Conservation (phyloP, 2,113 vertebrate genomes). For the Chaetura pelagica region DNA sequence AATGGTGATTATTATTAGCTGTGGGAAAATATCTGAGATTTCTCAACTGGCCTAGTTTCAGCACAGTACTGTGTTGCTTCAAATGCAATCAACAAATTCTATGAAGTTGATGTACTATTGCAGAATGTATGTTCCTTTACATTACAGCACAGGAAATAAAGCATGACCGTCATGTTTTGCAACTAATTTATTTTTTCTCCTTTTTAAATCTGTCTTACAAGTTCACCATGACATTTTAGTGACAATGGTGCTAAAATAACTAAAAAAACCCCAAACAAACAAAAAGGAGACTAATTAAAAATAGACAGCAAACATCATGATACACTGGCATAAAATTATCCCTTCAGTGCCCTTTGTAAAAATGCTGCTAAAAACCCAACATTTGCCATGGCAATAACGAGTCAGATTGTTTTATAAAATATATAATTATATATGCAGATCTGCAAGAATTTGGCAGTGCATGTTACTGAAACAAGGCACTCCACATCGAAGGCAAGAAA, state of each 20-base stretch:
- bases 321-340: slow-evolving; percentile 61
- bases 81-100: slow-evolving; percentile 53
- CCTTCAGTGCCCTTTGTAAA: slow-evolving; percentile 53
- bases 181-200: slow-evolving; percentile 63
- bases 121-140: slow-evolving; percentile 55
- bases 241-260: slow-evolving; percentile 62
- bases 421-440: slow-evolving; percentile 19
- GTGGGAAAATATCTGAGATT: background rate
- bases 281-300: slow-evolving; percentile 69
- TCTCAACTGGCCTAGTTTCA: slow-evolving; percentile 52
- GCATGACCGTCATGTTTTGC: slow-evolving; percentile 72
- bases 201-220: slow-evolving; percentile 67
- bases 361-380: background rate
- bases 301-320: slow-evolving; percentile 37
- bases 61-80: background rate
- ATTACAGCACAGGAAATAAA: slow-evolving; percentile 65
- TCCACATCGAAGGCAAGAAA: background rate
- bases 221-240: slow-evolving; percentile 72
- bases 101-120: slow-evolving; percentile 48
- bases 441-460: background rate
- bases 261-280: background rate
- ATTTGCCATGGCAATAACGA: slow-evolving; percentile 55
- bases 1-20: background rate
- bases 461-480: background rate
- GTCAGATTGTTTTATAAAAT: slow-evolving; percentile 50